phyloP scores from a whole-genome alignment of 64 coral and sea anemone genomes.

The Anthopleura sola region DNA sequence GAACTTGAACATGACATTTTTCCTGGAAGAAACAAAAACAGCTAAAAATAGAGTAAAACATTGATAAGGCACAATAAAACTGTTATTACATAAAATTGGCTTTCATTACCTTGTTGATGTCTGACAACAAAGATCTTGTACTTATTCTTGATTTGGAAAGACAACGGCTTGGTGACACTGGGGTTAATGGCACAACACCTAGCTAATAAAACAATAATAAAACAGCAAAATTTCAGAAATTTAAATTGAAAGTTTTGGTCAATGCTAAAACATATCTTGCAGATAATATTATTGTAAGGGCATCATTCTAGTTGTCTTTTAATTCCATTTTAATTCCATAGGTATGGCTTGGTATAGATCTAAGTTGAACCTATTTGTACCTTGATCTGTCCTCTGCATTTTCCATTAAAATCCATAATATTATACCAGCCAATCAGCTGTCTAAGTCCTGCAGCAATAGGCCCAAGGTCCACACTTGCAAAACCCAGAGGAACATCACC shows the following conservation, averaged over 20 bases:
- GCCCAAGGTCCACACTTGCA: constrained; percentile 73
- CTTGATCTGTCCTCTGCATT: constrained; percentile 95
- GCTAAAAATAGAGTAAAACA: neutral
- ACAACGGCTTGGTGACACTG: constrained; percentile 19
- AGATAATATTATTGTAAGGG: too few relatives aligned
- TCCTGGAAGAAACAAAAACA: neutral
- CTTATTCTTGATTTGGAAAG: constrained; percentile 7
- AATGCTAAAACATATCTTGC: too few relatives aligned
- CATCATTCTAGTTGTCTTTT: too few relatives aligned
- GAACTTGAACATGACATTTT: neutral
- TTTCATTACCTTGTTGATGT: neutral
- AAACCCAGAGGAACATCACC: constrained; percentile 66
- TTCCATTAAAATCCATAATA: constrained; percentile 77
- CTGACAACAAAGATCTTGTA: neutral
- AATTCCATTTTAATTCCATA: too few relatives aligned
- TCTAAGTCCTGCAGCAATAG: constrained; percentile 78
- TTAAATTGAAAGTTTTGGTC: too few relatives aligned
- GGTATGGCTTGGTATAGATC: too few relatives aligned
- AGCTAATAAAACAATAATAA: neutral
- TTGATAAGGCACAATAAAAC: neutral
- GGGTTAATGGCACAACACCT: constrained; percentile 17
- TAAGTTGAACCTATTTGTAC: constrained; percentile 8
- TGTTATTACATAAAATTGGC: neutral
- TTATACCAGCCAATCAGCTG: constrained; percentile 97
- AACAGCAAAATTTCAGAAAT: neutral